Evolutionary conservation across 2,888 invertebrate genomes (phyloP).

Genomic region (Drosophila monieri): DNA sequence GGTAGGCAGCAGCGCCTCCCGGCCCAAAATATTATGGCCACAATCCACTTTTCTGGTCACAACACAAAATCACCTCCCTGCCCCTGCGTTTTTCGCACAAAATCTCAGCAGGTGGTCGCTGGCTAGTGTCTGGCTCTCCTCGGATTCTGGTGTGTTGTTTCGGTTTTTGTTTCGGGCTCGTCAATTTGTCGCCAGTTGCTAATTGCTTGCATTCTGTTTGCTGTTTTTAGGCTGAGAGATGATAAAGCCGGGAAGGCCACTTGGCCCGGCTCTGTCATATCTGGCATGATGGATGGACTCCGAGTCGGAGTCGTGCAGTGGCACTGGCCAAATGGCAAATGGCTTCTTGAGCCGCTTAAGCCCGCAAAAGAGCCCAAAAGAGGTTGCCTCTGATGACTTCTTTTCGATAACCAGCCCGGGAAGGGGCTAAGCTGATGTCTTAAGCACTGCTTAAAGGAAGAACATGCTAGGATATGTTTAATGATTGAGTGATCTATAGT

Average conservation of each 20-base stretch:
- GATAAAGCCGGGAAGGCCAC: conserved; percentile 36
- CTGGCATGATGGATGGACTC: conserved; percentile 64
- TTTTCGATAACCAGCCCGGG: conserved; percentile 17
- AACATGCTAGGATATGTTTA: background rate
- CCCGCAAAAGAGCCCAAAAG: conserved; percentile 39
- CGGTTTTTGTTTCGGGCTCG: conserved; percentile 43
- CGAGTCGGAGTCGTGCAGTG: conserved; percentile 27
- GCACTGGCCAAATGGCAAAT: conserved; percentile 19
- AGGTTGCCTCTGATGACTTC: conserved; percentile 28
- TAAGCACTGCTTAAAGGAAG: background rate
- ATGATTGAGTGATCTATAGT: background rate
- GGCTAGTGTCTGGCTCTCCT: conserved; percentile 18
- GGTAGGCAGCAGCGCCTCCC: conserved; percentile 32
- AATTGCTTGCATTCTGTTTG: conserved; percentile 59
- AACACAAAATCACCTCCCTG: conserved; percentile 25
- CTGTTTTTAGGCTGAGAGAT: conserved; percentile 30
- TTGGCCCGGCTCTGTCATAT: conserved; percentile 45
- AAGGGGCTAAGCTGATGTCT: conserved; percentile 27
- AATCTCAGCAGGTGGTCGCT: conserved; percentile 70
- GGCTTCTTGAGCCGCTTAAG: conserved; percentile 45
- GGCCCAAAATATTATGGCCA: conserved; percentile 75
- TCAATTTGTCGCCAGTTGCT: conserved; percentile 77
- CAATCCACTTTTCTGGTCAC: conserved; percentile 55
- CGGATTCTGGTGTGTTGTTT: conserved; percentile 25
- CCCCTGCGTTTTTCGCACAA: conserved; percentile 64